Evolutionary conservation across 1,140 invertebrate genomes (phyloP).

Genomic region (Delia radicum): DNA sequence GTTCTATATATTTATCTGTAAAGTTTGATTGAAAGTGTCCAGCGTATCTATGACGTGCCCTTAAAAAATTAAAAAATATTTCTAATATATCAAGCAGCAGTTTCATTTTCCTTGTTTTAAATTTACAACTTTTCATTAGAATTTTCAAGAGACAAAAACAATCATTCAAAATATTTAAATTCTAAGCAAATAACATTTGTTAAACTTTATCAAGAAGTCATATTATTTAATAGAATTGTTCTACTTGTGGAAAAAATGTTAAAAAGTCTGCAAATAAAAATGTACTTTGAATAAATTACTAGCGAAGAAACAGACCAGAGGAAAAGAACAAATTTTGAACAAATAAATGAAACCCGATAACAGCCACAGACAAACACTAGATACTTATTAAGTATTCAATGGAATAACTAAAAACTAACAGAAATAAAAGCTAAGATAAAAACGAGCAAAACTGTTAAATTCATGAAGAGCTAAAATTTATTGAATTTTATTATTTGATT

Average conservation of each 20-base stretch:
- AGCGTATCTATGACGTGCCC: too few species aligned
- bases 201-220: slow-evolving; percentile 6
- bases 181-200: neutral
- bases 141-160: too few species aligned
- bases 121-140: too few species aligned
- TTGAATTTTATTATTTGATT: slow-evolving; percentile 1
- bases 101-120: too few species aligned
- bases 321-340: slow-evolving; percentile 1
- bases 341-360: neutral
- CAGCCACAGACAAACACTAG: neutral
- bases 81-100: too few species aligned
- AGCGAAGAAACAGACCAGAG: neutral
- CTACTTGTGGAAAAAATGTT: slow-evolving; percentile 5
- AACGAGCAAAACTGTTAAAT: neutral
- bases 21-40: too few species aligned
- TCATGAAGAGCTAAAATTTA: neutral
- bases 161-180: too few species aligned
- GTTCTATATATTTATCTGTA: too few species aligned
- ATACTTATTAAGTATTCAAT: neutral
- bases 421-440: neutral
- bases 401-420: neutral
- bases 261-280: slow-evolving; percentile 22
- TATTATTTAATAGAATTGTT: slow-evolving; percentile 12
- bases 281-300: slow-evolving; percentile 20
- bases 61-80: too few species aligned